Percentiles rank a stretch among this genome's conserved stretches.
These are phyloP conservation scores for Allobates femoralis DNA, from an alignment of 2,797 vertebrate species.

Conservation along the genomic window DNA sequence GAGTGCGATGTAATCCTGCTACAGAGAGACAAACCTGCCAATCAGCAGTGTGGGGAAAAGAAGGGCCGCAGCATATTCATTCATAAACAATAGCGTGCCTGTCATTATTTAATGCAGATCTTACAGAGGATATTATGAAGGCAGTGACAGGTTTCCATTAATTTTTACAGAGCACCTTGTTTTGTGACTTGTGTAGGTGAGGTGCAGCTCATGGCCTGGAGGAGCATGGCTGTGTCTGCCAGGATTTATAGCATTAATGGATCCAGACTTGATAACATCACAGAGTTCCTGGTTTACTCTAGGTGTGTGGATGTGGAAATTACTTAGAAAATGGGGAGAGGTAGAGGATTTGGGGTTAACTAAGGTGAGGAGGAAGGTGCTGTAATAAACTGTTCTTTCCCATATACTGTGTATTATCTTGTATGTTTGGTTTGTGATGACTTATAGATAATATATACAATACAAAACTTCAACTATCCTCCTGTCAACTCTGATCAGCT, in stretches of 20 bases:
- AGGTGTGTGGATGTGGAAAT: constrained; percentile 7
- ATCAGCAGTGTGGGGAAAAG: too few species aligned
- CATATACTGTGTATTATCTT: not conserved
- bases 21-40: too few species aligned
- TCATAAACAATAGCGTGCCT: too few species aligned
- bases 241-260: constrained; percentile 14
- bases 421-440: not conserved
- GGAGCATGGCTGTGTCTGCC: not conserved
- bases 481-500: too few species aligned
- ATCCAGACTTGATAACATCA: constrained; percentile 19
- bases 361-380: constrained; percentile 16
- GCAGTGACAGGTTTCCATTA: not conserved
- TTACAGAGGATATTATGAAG: too few species aligned
- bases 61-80: too few species aligned
- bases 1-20: too few species aligned
- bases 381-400: not conserved
- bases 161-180: not conserved
- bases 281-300: not conserved
- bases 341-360: constrained; percentile 13
- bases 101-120: too few species aligned
- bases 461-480: too few species aligned
- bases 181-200: not conserved
- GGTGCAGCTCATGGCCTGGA: constrained; percentile 25
- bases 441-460: not conserved
- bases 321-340: not conserved